Base-by-base conservation (phyloP, 1,140 invertebrate genomes). In the Ceratina australensis region DNA sequence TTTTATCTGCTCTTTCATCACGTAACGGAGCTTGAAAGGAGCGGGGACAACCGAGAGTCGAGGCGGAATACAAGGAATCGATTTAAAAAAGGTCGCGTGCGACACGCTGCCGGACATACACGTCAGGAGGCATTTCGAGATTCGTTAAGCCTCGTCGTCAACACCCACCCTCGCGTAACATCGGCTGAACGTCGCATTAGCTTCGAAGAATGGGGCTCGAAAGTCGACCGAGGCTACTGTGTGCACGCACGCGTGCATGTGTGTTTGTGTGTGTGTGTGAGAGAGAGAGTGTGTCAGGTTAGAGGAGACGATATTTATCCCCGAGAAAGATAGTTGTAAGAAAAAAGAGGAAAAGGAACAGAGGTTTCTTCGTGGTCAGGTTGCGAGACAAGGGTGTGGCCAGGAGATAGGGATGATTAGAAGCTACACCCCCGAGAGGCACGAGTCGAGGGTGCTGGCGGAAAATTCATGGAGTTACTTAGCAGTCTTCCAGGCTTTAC, bases 391-490 rank as follows among this genome's bases (percentile, higher is more conserved):
- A 87, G 87, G 88, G 88, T 89, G 88, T 90, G 87, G 86, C 83
- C 78, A 82, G 83, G 87, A 90, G 87, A 89, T 86, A 85, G 88
- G 86, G 86, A 87, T 90, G 88, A 91, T 91, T 90, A 90, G 88
- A 85, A 86, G 83, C 85, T 87, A 87, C 88, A 88, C 88, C 85
- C 85, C 86, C 85, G 81, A 54, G 78, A 82, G 86, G 85, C 83
- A 73, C 69, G 87, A 85, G 68, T 81, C 61, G 82, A 78, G 83
- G 85, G 86, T 85, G 86, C 85, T 76, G 83, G 86, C 84, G 89
- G 90, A 90, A 91, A 91, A 91, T 91, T 91, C 90, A 90, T 91
- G 86, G 88, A 90, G 86, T 90, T 89, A 88, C 88, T 90, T 87
- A 88, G 86, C 86, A 77, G 71, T 67, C 82, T 79, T 66, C 71